Evolutionary conservation across 2,888 invertebrate genomes (phyloP), one percentile per base, ranked within the genome.

Genomic region (Euzophera pinguis): DNA sequence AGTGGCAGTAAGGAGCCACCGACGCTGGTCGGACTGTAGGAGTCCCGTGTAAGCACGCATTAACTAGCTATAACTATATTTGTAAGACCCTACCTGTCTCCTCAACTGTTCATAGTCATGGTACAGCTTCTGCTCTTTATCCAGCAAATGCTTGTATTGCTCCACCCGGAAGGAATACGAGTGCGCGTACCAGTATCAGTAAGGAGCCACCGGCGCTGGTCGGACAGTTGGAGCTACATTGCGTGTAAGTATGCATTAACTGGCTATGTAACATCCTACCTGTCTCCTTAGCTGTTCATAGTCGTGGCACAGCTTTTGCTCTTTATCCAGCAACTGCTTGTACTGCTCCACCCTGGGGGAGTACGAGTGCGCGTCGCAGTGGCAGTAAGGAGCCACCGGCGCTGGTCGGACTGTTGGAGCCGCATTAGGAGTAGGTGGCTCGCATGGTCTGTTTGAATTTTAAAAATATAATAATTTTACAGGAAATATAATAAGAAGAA

Each of bases 101-200:
- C 91, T 84, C 12, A 93, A 70, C 43, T 80, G 73, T 35, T 86
- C 81, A 60, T 93, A 83, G 61, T 93, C 92, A 8, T 92, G 78
- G 55, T 91, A 90, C 1, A 93, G 75, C 43, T 91, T 89, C 58
- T 89, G 89, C 60, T 93, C 93, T 61, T 93, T 93, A 16, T 92
- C 91, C 0, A 92, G 80, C 43, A 94, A 69, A 59, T 92, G 91
- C 63, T 91, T 91, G 77, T 93, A 94, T 56, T 92, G 91, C 56
- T 91, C 92, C 54, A 92, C 89, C 50, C 91, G 80, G 0, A 91
- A 92, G 0, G 91, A 91, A 65, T 93, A 93, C 0, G 91, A 85
- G 64, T 93, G 93, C 0, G 87, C 89, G 58, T 93, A 92, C 76
- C 94, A 94, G 69, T 92, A 92, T 63, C 93, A 94, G 66, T 92